Percentiles rank a stretch among this genome's conserved stretches.
Conservation (phyloP, 2,888 invertebrate genomes). For the Drosophila anomalata region DNA sequence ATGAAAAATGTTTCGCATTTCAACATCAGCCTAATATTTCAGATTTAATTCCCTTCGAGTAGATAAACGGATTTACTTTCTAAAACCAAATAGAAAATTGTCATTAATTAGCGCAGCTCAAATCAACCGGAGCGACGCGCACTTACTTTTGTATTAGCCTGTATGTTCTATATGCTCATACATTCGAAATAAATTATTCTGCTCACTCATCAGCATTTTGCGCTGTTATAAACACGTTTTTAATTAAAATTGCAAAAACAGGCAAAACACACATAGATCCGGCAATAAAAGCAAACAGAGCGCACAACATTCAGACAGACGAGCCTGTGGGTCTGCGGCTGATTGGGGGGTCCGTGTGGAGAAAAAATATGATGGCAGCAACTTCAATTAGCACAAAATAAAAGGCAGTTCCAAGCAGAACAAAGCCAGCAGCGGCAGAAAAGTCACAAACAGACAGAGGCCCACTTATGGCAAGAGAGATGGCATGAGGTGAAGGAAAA, state of each 20-base stretch:
- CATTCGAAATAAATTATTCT: conserved; percentile 76
- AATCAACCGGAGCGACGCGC: conserved; percentile 11
- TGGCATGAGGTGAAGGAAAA: background rate
- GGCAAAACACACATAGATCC: conserved; percentile 58
- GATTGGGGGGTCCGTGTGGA: conserved; percentile 8
- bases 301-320: background rate
- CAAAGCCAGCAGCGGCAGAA: conserved; percentile 59
- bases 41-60: conserved; percentile 7
- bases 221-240: conserved; percentile 79
- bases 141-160: conserved; percentile 24
- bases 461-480: conserved; percentile 15
- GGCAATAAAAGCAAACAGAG: conserved; percentile 58
- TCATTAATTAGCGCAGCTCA: conserved; percentile 54
- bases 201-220: conserved; percentile 76
- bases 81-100: conserved; percentile 40
- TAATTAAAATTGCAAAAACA: conserved; percentile 79
- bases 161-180: conserved; percentile 30
- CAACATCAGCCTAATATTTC: background rate
- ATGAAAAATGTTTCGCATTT: background rate
- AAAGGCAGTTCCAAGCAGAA: conserved; percentile 74
- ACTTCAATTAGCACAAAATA: conserved; percentile 78
- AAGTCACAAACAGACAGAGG: conserved; percentile 43
- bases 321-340: conserved; percentile 20
- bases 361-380: conserved; percentile 70
- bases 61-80: conserved; percentile 50